These are phyloP conservation scores for Dolichallabes microphthalmus DNA, from an alignment of 2,113 vertebrate genomes.

Conservation along the genomic window DNA sequence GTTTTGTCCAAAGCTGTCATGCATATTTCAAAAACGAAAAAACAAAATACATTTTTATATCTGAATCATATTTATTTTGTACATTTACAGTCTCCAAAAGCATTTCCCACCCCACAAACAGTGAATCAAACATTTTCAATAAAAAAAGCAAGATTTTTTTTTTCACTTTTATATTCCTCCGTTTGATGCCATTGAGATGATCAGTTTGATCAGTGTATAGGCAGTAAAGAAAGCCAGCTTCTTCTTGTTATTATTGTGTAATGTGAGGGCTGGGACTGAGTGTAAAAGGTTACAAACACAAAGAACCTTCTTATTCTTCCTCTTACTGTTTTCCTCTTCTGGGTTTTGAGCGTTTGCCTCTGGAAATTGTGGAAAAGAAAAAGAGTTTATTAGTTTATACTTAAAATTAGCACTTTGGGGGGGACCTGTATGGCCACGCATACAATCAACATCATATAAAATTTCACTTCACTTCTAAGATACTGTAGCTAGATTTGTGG, in stretches of 20 bases:
- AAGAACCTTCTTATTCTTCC: neutral
- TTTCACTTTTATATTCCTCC: neutral
- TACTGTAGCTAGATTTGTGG: too few relatives aligned
- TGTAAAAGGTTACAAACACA: neutral
- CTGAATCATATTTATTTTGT: too few relatives aligned
- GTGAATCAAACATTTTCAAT: neutral
- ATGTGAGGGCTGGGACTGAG: neutral
- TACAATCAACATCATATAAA: neutral
- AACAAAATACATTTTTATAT: too few relatives aligned
- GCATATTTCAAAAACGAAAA: too few relatives aligned
- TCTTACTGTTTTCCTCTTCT: neutral
- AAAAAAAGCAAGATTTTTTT: slow-evolving; percentile 12
- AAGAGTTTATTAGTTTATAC: neutral
- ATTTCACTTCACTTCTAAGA: neutral
- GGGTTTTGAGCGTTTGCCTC: neutral
- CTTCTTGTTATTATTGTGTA: neutral
- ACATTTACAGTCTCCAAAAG: too few relatives aligned
- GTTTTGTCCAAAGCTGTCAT: too few relatives aligned
- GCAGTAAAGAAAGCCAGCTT: neutral
- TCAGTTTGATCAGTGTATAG: neutral
- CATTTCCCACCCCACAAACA: neutral
- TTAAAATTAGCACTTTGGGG: neutral
- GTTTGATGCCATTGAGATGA: neutral
- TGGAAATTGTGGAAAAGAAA: slow-evolving; percentile 17
- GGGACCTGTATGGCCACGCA: neutral